Evolutionary conservation across 2,113 vertebrate species (phyloP).

Genomic region (Probosciger aterrimus): DNA sequence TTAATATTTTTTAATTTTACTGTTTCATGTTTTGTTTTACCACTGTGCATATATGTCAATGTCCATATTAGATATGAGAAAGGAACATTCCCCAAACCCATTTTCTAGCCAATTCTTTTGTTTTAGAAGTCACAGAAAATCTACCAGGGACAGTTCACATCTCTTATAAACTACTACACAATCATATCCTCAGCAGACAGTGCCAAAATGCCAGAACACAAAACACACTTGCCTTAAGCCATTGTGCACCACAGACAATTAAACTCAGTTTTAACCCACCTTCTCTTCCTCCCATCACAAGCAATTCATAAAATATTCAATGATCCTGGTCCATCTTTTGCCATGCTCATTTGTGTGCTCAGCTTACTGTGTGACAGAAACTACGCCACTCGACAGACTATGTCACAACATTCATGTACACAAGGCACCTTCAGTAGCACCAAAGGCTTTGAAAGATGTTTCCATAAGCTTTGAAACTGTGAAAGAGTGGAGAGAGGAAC

Average conservation of each 20-base stretch:
- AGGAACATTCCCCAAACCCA: background rate
- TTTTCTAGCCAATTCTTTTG: background rate
- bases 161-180: background rate
- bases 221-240: background rate
- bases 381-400: background rate
- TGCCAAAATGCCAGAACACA: background rate
- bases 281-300: background rate
- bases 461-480: background rate
- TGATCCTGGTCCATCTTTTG: background rate
- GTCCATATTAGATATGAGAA: background rate
- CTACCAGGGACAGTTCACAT: background rate
- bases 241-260: background rate
- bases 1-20: background rate
- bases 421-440: background rate
- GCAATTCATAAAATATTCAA: background rate
- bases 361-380: background rate
- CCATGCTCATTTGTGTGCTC: background rate
- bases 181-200: background rate
- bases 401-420: background rate
- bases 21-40: background rate
- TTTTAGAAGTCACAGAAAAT: background rate
- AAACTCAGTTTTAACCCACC: background rate
- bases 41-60: background rate
- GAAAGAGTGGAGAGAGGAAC: background rate
- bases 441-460: background rate